Evolutionary conservation across 2,113 vertebrate genomes (phyloP), one percentile per base, ranked within the genome.

Genomic region (Oryzias curvinotus): DNA sequence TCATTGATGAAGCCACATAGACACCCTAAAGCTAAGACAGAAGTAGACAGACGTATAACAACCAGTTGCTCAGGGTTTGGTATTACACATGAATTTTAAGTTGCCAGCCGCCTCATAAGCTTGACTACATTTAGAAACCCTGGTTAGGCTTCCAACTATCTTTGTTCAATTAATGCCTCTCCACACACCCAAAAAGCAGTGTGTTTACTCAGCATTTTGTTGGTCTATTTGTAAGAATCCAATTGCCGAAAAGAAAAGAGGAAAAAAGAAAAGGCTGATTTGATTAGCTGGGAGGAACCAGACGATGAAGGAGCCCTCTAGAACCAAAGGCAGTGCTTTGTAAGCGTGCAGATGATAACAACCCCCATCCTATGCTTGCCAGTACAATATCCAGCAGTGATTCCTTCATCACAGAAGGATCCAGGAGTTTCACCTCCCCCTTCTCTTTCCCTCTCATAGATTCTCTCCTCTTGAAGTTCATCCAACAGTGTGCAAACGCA

Each of bases 231-330:
- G 58, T 74, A 50, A 67, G 73, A 57, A 71, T 85, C 82, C 68
- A 64, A 67, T 47, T 70, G 78, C 81, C 70, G 77, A 78, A 64
- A 75, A 79, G 7, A 30, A 62, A n/a, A n/a, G n/a, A n/a, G n/a
- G n/a, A n/a, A n/a, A n/a, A n/a, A 82, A 75, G 82, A 65, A 46
- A 67, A 52, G 62, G 75, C 63, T 87, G 82, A 89, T 87, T 87
- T 79, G 87, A 89, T 89, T 86, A 88, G 76, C 75, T 61, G 71
- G 58, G 68, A 68, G 72, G 75, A 89, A 82, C 77, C 78, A 85
- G 76, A 85, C 85, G 78, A 87, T 77, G 71, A 77, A 83, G 55
- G 67, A 76, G 66, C 60, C 59, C 56, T 16, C 51, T 62, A 4
- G 62, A 62, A 73, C 81, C 81, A 73, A 67, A 77, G 83, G 84